Evolutionary conservation across 2,113 vertebrate genomes (phyloP).

Genomic region (Petrocephalus zakoni): DNA sequence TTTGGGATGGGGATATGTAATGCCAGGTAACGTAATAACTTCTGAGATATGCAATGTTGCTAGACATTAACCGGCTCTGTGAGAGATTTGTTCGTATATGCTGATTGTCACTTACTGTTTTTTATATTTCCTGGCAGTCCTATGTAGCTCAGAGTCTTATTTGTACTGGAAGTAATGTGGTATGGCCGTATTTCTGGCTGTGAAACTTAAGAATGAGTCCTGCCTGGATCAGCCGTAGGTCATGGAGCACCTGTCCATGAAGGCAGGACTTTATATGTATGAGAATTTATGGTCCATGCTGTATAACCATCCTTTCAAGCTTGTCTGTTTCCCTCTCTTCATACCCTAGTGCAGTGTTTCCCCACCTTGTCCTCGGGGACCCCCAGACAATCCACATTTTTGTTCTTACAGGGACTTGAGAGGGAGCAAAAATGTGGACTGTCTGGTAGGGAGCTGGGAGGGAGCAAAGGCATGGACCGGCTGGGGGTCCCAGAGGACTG

Average conservation of each 20-base stretch:
- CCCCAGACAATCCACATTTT: not conserved
- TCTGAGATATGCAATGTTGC: not conserved
- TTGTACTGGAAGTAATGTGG: not conserved
- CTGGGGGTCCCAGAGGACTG: not conserved
- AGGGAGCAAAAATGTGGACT: not conserved
- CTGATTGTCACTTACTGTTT: not conserved
- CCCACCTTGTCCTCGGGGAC: not conserved
- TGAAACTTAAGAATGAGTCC: slow-evolving; percentile 20
- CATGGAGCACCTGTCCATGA: slow-evolving; percentile 40
- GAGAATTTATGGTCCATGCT: slow-evolving; percentile 44
- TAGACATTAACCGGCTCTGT: slow-evolving; percentile 17
- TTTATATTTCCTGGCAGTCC: not conserved
- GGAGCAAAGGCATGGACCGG: not conserved
- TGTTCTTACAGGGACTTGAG: not conserved
- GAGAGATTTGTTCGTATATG: not conserved
- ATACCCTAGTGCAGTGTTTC: not conserved
- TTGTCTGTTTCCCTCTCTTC: slow-evolving; percentile 36
- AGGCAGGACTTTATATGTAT: slow-evolving; percentile 37
- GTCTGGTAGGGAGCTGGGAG: not conserved
- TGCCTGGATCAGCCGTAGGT: slow-evolving; percentile 25
- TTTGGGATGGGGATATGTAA: not conserved
- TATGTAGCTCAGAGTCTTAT: not conserved
- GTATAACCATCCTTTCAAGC: slow-evolving; percentile 19
- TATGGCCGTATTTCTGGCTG: not conserved
- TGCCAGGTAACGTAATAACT: not conserved